Evolutionary conservation across 2,797 vertebrate genomes (phyloP).

Genomic region (Cetoscarus ocellatus): DNA sequence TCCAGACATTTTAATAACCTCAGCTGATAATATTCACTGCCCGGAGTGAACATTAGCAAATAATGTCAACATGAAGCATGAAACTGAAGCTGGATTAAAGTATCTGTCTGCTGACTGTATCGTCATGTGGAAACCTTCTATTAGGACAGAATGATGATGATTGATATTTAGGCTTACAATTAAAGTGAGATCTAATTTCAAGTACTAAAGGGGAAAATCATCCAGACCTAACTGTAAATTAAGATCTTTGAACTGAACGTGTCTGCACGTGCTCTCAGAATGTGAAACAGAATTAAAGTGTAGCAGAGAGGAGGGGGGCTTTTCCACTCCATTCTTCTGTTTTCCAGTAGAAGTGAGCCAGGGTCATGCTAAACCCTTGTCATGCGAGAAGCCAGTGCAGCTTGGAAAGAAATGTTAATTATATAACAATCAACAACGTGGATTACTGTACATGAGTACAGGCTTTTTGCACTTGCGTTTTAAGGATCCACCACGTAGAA

Average conservation of each 20-base stretch:
- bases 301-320: conserved; percentile 1
- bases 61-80: no score
- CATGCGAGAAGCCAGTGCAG: conserved; percentile 10
- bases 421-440: not conserved
- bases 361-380: conserved; percentile 16
- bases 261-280: conserved; percentile 14
- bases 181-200: not conserved
- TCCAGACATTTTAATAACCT: no score
- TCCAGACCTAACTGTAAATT: not conserved
- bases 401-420: conserved; percentile 4
- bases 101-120: no score
- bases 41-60: no score
- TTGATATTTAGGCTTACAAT: no score
- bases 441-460: not conserved
- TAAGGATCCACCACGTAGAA: not conserved
- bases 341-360: conserved; percentile 40
- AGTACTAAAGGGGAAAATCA: not conserved
- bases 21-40: no score
- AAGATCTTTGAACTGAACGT: not conserved
- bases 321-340: conserved; percentile 33
- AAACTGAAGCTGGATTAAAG: no score
- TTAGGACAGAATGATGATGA: no score
- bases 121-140: no score
- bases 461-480: not conserved
- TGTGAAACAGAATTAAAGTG: conserved; percentile 14